Percentiles rank a stretch among this genome's conserved stretches.
These are phyloP conservation scores for Rynchops niger DNA, from an alignment of 2,113 vertebrate species.

Conservation along the genomic window DNA sequence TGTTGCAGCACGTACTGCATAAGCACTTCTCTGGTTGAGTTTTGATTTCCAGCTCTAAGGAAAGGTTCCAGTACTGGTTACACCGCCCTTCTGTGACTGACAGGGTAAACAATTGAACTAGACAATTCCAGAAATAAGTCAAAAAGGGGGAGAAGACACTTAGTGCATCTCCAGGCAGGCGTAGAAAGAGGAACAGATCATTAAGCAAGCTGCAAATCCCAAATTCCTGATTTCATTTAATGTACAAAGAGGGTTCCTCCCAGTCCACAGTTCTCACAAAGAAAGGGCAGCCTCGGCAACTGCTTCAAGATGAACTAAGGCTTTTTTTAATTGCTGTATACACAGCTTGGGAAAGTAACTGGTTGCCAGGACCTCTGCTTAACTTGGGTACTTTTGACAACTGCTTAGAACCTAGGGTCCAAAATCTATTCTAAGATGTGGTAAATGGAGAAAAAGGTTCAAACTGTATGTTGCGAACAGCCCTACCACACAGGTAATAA, in stretches of 20 bases:
- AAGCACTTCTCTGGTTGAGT: not conserved
- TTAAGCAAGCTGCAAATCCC: not conserved
- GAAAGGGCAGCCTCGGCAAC: not conserved
- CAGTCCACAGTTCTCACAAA: not conserved
- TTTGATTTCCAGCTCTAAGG: not conserved
- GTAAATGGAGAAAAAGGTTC: not conserved
- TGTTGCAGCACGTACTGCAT: not conserved
- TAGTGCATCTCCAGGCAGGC: not conserved
- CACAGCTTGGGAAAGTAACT: not conserved
- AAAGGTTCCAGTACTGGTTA: slow-evolving; percentile 1
- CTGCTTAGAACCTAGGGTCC: not conserved
- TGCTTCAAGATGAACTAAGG: not conserved
- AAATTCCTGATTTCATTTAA: not conserved
- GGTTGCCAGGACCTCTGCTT: not conserved
- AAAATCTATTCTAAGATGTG: not conserved
- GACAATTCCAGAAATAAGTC: not conserved
- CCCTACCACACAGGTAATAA: not conserved
- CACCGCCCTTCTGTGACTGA: not conserved
- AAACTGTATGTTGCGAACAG: not conserved
- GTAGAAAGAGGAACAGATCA: not conserved
- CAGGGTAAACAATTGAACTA: not conserved
- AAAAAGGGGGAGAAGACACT: not conserved
- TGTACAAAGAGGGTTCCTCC: not conserved
- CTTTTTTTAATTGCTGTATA: not conserved
- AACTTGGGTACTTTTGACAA: not conserved